Conservation (phyloP, 2,888 invertebrate genomes). For the Periphyllus acericola region DNA sequence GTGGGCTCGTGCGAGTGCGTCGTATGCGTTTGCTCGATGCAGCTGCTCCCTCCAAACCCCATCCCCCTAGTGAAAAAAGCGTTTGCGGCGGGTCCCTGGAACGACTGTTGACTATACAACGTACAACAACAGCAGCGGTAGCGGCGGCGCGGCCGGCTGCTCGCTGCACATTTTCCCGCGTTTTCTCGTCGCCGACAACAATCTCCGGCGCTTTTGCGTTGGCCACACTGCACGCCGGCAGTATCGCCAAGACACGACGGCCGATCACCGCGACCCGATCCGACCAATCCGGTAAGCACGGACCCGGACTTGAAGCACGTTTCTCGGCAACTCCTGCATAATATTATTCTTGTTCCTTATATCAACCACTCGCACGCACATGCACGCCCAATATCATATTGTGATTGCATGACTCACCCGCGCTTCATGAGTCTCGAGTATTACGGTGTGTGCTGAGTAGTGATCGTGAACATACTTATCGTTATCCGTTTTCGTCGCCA, state of each 20-base stretch:
- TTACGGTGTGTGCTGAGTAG: too few relatives aligned
- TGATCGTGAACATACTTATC: too few relatives aligned
- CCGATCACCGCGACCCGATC: background rate
- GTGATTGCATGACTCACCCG: conserved; percentile 21
- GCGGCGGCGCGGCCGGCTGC: background rate
- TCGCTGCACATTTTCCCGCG: conserved; percentile 47
- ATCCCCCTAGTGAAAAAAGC: too few relatives aligned
- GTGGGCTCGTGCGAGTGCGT: background rate
- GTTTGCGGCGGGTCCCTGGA: conserved; percentile 39
- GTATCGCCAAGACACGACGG: background rate
- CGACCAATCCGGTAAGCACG: conserved; percentile 21
- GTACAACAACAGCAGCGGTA: background rate
- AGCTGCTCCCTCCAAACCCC: background rate
- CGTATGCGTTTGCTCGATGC: background rate
- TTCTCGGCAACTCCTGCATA: too few relatives aligned
- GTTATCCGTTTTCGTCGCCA: too few relatives aligned
- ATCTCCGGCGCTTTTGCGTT: background rate
- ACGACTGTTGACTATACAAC: too few relatives aligned
- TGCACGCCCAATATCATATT: background rate
- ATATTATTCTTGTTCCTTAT: background rate
- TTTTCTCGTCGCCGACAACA: conserved; percentile 36
- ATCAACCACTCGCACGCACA: background rate
- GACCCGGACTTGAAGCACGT: too few relatives aligned
- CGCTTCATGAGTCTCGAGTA: background rate
- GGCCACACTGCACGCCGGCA: conserved; percentile 16